Percentiles rank a stretch among this genome's conserved stretches.
phyloP scores from a whole-genome alignment of 2,797 vertebrate species.

The Triplophysa bombifrons region DNA sequence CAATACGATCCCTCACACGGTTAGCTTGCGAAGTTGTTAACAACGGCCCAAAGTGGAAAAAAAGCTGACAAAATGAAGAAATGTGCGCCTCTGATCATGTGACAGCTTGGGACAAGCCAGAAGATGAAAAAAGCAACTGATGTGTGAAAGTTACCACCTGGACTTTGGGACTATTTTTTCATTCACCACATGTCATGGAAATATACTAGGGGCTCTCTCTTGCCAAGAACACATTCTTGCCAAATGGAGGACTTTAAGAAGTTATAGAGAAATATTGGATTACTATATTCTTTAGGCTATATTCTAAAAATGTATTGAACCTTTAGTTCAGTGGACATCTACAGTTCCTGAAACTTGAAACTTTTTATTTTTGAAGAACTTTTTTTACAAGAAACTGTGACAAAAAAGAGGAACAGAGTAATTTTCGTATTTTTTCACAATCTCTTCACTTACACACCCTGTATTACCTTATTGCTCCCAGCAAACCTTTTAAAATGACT shows the following conservation, averaged over 20 bases:
- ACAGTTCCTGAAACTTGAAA: neutral
- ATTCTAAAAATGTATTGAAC: neutral
- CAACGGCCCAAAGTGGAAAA: neutral
- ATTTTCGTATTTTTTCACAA: neutral
- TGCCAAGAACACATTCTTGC: neutral
- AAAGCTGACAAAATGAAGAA: neutral
- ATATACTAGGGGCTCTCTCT: neutral
- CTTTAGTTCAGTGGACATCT: neutral
- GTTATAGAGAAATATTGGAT: neutral
- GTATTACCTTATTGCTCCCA: neutral
- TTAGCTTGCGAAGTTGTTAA: neutral
- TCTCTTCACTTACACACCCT: neutral
- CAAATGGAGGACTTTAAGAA: neutral
- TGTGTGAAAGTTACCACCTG: constrained; percentile 33
- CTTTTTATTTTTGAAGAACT: neutral
- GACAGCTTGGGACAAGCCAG: neutral
- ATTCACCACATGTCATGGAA: constrained; percentile 1
- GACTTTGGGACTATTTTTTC: constrained; percentile 9
- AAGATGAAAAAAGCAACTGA: neutral
- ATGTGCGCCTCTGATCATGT: neutral
- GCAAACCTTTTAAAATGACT: neutral
- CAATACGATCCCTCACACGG: no score
- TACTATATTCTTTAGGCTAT: neutral
- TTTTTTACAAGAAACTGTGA: neutral
- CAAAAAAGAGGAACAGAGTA: neutral